Evolutionary conservation across 2,888 invertebrate species (phyloP).

Genomic region (Heliconius ismenius): DNA sequence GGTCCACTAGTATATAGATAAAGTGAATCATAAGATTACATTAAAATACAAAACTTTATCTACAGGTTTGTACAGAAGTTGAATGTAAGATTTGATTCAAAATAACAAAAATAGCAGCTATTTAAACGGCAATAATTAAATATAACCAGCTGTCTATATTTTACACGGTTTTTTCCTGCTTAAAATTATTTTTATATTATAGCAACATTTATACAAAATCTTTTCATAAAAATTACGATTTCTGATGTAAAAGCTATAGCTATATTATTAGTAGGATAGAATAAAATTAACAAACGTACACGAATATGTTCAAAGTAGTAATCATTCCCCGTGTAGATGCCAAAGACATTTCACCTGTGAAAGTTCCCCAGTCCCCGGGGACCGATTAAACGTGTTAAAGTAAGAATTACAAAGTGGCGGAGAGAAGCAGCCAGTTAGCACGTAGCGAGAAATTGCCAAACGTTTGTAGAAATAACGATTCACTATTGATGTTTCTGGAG

Average conservation of each 20-base stretch:
- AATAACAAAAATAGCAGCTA: background rate
- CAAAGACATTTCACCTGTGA: constrained; percentile 37
- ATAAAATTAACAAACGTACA: background rate
- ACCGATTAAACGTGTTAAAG: constrained; percentile 80
- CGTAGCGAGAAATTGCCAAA: constrained; percentile 71
- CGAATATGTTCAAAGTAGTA: background rate
- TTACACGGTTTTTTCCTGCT: too few species aligned
- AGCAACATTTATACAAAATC: too few species aligned
- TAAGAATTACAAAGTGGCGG: constrained; percentile 76
- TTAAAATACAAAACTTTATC: background rate
- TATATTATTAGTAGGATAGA: background rate
- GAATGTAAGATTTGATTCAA: background rate
- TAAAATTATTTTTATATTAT: too few species aligned
- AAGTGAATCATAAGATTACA: too few species aligned
- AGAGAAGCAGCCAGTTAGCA: constrained; percentile 75
- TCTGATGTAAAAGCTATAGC: too few species aligned
- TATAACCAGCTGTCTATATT: background rate
- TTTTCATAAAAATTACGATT: too few species aligned
- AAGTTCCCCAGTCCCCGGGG: constrained; percentile 57
- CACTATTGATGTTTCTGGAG: constrained; percentile 36
- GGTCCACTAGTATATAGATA: too few species aligned
- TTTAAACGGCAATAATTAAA: background rate
- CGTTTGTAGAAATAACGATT: constrained; percentile 65
- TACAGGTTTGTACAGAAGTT: background rate
- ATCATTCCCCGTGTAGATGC: constrained; percentile 13